Evolutionary conservation across 2,113 vertebrate species (phyloP), one percentile per base, ranked within the genome.

Genomic region (Albula glossodonta): DNA sequence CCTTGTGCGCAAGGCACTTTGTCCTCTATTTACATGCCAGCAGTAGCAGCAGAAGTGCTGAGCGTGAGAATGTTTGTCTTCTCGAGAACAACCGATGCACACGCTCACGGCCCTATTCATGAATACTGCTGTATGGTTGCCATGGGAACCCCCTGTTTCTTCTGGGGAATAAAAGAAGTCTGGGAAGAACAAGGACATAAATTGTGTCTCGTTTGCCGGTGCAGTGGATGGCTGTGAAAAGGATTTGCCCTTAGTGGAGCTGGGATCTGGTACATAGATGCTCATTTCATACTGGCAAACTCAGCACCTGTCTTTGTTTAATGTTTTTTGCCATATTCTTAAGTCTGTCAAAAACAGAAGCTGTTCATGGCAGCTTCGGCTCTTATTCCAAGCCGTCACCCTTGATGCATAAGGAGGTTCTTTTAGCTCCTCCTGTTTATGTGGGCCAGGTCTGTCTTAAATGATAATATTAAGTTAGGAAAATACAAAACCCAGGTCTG

Each of bases 141-240:
- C 70, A 74, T 74, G 31, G 70, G 70, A 74, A 74, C 70, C 70
- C 70, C 70, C 70, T 74, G 25, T n/a, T 74, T 74, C 2, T 74
- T 10, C 70, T 10, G 70, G 70, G 70, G 70, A 8, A 74, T 74
- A 74, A 74, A 74, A 31, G 70, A 9, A 74, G 70, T 74, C 70
- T 74, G 70, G 70, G 70, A 74, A 31, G 70, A 74, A 74, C 70
- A 74, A 74, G 70, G 70, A 74, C n/a, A 74, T 74, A 74, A 74
- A 74, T 74, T 74, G 70, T 74, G 70, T 74, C 70, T 74, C 70
- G 70, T 74, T 74, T 74, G 70, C 70, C 9, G 70, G 70, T 31
- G 70, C 10, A 31, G 31, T 22, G 70, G 70, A 5, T 10, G 70
- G 5, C 25, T 74, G 70, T 74, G 70, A 22, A 74, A 10, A 25